These are phyloP conservation scores for Gambusia holbrooki DNA, from an alignment of 2,113 vertebrate genomes.

Conservation along the genomic window DNA sequence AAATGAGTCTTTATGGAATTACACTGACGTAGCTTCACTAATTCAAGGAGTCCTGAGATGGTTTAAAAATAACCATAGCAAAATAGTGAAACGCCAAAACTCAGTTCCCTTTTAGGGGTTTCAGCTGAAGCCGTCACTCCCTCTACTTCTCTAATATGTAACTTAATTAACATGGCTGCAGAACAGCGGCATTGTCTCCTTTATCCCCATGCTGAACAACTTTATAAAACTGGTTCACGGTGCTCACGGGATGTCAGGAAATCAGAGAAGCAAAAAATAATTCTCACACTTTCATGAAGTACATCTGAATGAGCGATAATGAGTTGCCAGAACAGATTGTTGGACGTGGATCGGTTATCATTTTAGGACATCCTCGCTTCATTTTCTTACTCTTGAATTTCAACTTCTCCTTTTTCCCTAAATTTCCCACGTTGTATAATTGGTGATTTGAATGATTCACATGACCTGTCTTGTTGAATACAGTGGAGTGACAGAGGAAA, in stretches of 20 bases:
- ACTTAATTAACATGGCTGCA: constrained; percentile 46
- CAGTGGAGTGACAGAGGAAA: constrained; percentile 16
- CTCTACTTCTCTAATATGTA: constrained; percentile 47
- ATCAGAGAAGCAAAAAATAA: constrained; percentile 3
- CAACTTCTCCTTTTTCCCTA: constrained; percentile 15
- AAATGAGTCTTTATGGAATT: neutral
- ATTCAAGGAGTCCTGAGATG: constrained; percentile 8
- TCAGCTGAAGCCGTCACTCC: neutral
- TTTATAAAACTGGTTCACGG: constrained; percentile 57
- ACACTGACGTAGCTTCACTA: neutral
- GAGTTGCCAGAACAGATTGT: constrained; percentile 33
- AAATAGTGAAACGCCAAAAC: constrained; percentile 10
- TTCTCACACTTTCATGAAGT: constrained; percentile 21
- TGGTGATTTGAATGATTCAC: constrained; percentile 27
- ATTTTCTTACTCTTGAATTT: constrained; percentile 33
- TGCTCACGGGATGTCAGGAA: constrained; percentile 41
- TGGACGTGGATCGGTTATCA: constrained; percentile 24
- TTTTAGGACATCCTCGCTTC: constrained; percentile 8
- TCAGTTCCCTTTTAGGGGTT: neutral
- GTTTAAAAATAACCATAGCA: constrained; percentile 17
- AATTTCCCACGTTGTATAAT: constrained; percentile 15
- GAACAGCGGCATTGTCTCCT: constrained; percentile 47
- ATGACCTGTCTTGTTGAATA: constrained; percentile 6
- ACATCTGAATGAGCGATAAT: constrained; percentile 33
- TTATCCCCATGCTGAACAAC: constrained; percentile 44